These are phyloP conservation scores for Pogonomyrmex californicus DNA, from an alignment of 1,140 invertebrate species.

Conservation along the genomic window DNA sequence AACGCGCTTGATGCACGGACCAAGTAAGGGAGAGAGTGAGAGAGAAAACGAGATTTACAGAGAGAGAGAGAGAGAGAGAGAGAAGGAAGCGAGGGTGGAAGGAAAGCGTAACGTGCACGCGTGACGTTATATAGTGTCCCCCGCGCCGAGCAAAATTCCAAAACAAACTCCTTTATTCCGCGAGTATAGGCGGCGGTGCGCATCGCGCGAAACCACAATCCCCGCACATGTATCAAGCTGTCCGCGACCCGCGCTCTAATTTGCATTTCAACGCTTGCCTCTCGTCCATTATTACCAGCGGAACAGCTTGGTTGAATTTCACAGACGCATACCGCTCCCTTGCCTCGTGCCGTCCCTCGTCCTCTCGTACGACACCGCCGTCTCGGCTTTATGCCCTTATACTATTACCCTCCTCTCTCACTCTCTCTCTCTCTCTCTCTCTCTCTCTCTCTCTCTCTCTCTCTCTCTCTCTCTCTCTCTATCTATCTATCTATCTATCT, in stretches of 20 bases:
- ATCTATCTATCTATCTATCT: not conserved
- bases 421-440: not conserved
- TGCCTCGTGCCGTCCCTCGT: conserved; percentile 2
- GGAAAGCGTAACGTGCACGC: conserved; percentile 57
- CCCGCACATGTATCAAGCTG: conserved; percentile 86
- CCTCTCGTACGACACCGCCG: conserved; percentile 28
- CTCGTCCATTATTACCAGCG: conserved; percentile 84
- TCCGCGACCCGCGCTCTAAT: conserved; percentile 86
- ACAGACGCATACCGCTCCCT: conserved; percentile 79
- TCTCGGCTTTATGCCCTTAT: conserved; percentile 63
- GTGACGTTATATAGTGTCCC: conserved; percentile 72
- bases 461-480: not conserved
- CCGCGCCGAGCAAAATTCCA: conserved; percentile 79
- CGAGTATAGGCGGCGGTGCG: conserved; percentile 82
- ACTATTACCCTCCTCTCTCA: not conserved
- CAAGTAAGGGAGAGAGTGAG: not conserved
- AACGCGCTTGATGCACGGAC: conserved; percentile 10
- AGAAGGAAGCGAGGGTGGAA: not conserved
- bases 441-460: not conserved
- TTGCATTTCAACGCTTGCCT: conserved; percentile 86
- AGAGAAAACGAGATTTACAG: not conserved
- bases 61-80: conserved; percentile 12
- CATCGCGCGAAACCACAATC: conserved; percentile 85
- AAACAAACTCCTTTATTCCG: conserved; percentile 84
- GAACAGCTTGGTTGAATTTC: conserved; percentile 82